Percentiles rank a stretch among this genome's conserved stretches.
Conservation (phyloP, 53 echinoderm and acorn worm species). For the Zoroaster sp. region DNA sequence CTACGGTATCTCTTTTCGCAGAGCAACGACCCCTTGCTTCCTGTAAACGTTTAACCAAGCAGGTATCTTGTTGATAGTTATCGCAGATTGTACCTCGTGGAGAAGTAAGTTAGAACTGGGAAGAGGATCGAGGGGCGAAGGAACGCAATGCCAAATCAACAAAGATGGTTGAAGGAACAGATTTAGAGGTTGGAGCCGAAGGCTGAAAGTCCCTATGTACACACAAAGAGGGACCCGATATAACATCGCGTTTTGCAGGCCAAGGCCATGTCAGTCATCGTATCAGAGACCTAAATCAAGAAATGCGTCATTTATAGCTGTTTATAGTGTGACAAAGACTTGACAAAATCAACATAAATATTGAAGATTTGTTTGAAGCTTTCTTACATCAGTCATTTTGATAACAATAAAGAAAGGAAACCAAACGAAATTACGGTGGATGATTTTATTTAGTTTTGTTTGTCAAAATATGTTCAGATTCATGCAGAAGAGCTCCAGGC, state of each 20-base stretch:
- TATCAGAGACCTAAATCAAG: no score
- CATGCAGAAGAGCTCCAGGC: no score
- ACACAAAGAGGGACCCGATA: neutral
- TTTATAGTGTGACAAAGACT: no score
- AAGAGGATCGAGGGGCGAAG: neutral
- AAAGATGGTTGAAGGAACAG: conserved; percentile 39
- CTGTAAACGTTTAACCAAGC: conserved; percentile 10
- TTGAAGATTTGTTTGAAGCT: no score
- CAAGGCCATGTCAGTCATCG: no score
- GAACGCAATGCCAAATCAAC: conserved; percentile 8
- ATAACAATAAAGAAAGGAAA: no score
- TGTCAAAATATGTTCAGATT: no score
- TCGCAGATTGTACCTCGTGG: conserved; percentile 40
- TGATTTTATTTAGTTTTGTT: no score
- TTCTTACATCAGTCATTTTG: no score
- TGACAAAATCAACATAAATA: no score
- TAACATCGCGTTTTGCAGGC: neutral
- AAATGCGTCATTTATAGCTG: no score
- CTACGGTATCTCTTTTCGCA: neutral
- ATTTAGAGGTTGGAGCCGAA: conserved; percentile 16
- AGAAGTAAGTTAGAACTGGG: neutral
- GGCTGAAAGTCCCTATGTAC: conserved; percentile 40
- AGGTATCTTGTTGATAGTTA: conserved; percentile 24
- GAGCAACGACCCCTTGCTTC: conserved; percentile 23
- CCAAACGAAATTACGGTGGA: no score